Base-by-base conservation (phyloP, 2,113 vertebrate genomes). In the Alethe castanea region DNA sequence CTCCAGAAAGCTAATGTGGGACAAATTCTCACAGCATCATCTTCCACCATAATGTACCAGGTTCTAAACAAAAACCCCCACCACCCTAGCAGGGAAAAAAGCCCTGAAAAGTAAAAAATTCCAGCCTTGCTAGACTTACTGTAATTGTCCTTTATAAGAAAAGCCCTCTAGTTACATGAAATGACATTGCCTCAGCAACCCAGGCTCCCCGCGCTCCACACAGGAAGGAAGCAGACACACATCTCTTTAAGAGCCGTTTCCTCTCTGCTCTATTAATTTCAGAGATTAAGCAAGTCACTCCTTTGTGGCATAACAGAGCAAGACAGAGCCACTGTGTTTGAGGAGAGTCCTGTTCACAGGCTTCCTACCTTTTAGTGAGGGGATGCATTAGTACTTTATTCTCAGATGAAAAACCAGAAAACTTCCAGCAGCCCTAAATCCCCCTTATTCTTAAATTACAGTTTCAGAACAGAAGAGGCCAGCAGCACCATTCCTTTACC, bases 201-300 rank as follows among this genome's bases (percentile, higher is more conserved):
- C 73, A 65, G 96, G 97, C 97, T 97, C 89, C 96, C 95, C 80
- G 28, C 38, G 94, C 95, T 93, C 53, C 19, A 80, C 97, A 94
- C 97, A 98, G 98, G 98, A 98, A 98, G 97, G 98, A 98, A 98
- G 93, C 90, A 95, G 95, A 95, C 93, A 96, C 97, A 95, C 50
- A 73, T 96, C 97, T 96, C 96, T 97, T 89, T 95, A 96, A 98
- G 97, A 97, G 95, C 94, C 40, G 42, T 94, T 98, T 98, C 97
- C 97, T 98, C 96, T 97, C 97, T 97, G 97, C 96, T 98, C 96
- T 98, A 98, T 98, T 98, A 98, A 98, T 98, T 98, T 98, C 95
- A 61, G 95, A 98, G 97, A 98, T 98, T 98, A 98, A 97, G 97
- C 96, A 97, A 97, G 96, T 95, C 97, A 97, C 97, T 97, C 97